Conservation (phyloP, 2,797 vertebrate genomes). For the Lacerta viridis region DNA sequence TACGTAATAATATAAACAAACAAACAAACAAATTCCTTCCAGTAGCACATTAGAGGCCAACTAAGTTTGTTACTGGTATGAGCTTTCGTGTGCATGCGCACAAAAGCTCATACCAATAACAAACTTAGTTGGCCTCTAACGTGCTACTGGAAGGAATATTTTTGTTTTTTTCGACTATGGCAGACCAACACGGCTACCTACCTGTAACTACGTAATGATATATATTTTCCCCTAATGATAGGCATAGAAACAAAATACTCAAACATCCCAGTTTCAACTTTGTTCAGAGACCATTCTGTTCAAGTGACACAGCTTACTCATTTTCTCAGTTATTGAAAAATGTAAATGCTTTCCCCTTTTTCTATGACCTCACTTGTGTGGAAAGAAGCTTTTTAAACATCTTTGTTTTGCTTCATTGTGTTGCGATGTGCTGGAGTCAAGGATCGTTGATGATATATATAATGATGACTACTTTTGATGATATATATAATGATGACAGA, state of each 20-base stretch:
- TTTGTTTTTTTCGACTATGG: too few relatives aligned
- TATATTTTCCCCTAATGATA: background rate
- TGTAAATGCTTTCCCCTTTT: background rate
- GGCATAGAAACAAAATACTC: background rate
- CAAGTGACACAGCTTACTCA: background rate
- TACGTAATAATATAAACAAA: background rate
- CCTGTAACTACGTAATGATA: background rate
- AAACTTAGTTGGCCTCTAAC: too few relatives aligned
- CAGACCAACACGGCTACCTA: too few relatives aligned
- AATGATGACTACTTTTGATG: background rate
- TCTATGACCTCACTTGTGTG: background rate
- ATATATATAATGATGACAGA: background rate
- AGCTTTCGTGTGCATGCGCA: too few relatives aligned
- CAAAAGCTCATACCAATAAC: too few relatives aligned
- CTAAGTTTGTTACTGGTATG: too few relatives aligned
- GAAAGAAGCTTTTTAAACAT: background rate
- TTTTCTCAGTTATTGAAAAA: background rate
- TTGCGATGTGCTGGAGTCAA: background rate
- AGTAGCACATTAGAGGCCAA: too few relatives aligned
- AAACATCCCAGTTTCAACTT: background rate
- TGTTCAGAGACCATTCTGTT: background rate
- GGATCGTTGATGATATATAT: background rate
- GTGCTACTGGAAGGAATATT: too few relatives aligned
- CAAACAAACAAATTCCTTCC: too few relatives aligned
- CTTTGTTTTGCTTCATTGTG: background rate